Evolutionary conservation across 92 coral and sea anemone genomes (phyloP).

Genomic region (Pocillopora grandis): DNA sequence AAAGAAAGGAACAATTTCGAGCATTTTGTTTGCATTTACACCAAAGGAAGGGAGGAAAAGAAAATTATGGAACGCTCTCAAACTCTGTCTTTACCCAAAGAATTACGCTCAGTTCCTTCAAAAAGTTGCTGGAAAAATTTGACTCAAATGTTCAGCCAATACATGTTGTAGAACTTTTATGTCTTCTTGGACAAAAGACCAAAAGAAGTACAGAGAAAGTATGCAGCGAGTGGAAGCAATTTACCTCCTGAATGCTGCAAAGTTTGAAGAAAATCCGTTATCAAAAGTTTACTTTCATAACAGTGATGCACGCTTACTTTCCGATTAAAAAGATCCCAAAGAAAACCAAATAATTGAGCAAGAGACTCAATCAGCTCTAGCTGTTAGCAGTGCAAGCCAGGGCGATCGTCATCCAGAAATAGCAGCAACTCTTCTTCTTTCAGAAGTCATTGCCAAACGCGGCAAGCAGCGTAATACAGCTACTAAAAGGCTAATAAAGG

Average conservation of each 20-base stretch:
- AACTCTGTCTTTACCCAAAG: constrained; percentile 14
- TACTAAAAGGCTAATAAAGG: background rate
- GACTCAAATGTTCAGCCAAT: background rate
- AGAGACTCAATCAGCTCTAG: background rate
- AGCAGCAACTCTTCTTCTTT: background rate
- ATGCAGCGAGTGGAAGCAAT: constrained; percentile 16
- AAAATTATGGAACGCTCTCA: no score
- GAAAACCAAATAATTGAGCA: background rate
- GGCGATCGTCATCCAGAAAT: constrained; percentile 1
- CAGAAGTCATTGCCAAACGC: constrained; percentile 2
- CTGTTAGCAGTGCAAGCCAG: no score
- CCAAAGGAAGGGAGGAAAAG: no score
- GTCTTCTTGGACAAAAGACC: constrained; percentile 29
- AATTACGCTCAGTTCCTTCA: background rate
- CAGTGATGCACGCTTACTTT: constrained; percentile 14
- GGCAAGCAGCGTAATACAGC: background rate
- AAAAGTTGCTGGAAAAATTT: background rate
- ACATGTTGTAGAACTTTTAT: constrained; percentile 28
- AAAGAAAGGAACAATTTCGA: no score
- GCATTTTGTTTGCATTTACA: no score
- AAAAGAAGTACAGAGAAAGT: background rate
- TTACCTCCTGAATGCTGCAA: background rate
- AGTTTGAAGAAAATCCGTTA: no score
- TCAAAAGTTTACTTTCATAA: constrained; percentile 11
- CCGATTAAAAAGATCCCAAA: background rate